A percentile compares a stretch with the other conserved stretches of the same genome.
Conservation (phyloP, 2,113 vertebrate genomes). For the Oreochromis niloticus region DNA sequence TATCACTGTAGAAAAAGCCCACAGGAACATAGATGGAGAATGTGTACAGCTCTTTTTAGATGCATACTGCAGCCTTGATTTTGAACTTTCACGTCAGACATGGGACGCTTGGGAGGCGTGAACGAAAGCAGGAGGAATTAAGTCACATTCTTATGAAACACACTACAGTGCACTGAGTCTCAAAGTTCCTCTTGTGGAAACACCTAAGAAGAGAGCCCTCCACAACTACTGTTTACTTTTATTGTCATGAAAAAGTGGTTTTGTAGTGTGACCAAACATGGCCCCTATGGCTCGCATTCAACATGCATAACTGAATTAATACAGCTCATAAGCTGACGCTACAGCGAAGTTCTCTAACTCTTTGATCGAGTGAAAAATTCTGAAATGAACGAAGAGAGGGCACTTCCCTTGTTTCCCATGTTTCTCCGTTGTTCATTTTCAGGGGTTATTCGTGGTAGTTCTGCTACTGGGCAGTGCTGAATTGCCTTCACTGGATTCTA, state of each 20-base stretch:
- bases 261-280: constrained; percentile 10
- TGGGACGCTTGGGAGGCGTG: not conserved
- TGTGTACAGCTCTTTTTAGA: constrained; percentile 53
- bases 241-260: not conserved
- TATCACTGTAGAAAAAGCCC: constrained; percentile 55
- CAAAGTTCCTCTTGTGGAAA: not conserved
- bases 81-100: not conserved
- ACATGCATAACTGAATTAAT: not conserved
- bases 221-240: not conserved
- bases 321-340: not conserved
- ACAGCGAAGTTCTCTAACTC: not conserved
- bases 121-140: not conserved
- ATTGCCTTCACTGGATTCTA: constrained; percentile 52
- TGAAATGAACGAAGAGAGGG: not conserved
- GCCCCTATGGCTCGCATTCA: not conserved
- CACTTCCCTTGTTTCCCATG: not conserved
- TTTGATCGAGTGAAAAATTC: not conserved
- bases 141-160: constrained; percentile 1
- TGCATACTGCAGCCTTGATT: not conserved
- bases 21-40: constrained; percentile 53
- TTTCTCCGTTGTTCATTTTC: constrained; percentile 32
- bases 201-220: not conserved
- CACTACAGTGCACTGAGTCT: constrained; percentile 25
- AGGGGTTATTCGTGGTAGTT: not conserved
- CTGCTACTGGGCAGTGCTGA: constrained; percentile 17